phyloP scores from a whole-genome alignment of 2,888 invertebrate species.

The Cremastobaeus sp. region DNA sequence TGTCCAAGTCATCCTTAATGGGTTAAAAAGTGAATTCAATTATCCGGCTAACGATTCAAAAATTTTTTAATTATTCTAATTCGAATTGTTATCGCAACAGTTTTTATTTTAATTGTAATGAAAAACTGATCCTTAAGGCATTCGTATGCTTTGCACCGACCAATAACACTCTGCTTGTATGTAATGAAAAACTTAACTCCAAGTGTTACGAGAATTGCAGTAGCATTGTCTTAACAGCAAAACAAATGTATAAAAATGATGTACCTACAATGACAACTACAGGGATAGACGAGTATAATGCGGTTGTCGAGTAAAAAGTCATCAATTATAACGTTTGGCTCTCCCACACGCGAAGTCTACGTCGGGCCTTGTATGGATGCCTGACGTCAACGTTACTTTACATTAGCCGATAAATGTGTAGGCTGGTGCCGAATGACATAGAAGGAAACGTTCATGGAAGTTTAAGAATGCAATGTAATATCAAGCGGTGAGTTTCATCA shows the following conservation, averaged over 20 bases:
- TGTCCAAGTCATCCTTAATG: too few relatives aligned
- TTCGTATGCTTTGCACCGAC: too few relatives aligned
- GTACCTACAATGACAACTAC: conserved; percentile 17
- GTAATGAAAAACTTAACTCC: too few relatives aligned
- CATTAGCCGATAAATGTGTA: conserved; percentile 74
- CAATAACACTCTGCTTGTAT: too few relatives aligned
- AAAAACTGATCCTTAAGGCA: too few relatives aligned
- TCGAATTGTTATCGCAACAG: too few relatives aligned
- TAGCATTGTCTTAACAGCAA: conserved; percentile 1
- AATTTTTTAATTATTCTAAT: too few relatives aligned
- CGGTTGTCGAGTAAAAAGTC: conserved; percentile 67
- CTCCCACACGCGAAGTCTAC: conserved; percentile 71
- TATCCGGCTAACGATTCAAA: too few relatives aligned
- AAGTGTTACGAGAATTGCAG: not conserved
- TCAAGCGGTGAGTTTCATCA: conserved; percentile 38
- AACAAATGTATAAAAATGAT: conserved; percentile 17
- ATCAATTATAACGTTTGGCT: conserved; percentile 74
- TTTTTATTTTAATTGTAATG: too few relatives aligned
- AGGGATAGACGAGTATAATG: conserved; percentile 62
- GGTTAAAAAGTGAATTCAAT: too few relatives aligned
- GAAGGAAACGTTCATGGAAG: conserved; percentile 75
- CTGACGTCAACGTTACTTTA: conserved; percentile 77
- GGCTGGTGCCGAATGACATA: conserved; percentile 71
- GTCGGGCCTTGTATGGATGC: conserved; percentile 74
- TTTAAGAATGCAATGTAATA: conserved; percentile 66